A percentile compares a stretch with the other conserved stretches of the same genome.
These are phyloP conservation scores for Meandrusa payeni DNA, from an alignment of 2,888 invertebrate species.

Conservation along the genomic window DNA sequence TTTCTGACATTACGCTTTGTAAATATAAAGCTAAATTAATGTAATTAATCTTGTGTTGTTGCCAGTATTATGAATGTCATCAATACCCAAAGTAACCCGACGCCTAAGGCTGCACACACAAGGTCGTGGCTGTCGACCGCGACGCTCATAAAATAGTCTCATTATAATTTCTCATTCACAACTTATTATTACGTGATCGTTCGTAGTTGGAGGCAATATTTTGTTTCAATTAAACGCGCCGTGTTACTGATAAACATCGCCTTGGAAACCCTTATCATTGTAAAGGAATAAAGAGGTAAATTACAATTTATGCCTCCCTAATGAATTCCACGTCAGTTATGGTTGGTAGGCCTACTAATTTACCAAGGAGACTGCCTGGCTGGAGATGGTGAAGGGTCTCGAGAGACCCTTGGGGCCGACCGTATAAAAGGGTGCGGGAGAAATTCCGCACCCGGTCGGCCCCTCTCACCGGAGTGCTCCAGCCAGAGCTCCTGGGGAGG, in stretches of 20 bases:
- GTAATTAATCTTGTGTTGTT: slow-evolving; percentile 19
- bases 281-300: not conserved
- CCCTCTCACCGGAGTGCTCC: too few relatives aligned
- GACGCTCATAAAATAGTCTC: slow-evolving; percentile 32
- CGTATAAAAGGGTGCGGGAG: too few relatives aligned
- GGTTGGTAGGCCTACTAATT: too few relatives aligned
- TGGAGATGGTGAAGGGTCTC: too few relatives aligned
- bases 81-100: slow-evolving; percentile 19
- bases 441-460: too few relatives aligned
- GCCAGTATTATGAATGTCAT: slow-evolving; percentile 12
- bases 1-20: too few relatives aligned
- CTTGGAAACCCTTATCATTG: not conserved
- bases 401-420: too few relatives aligned
- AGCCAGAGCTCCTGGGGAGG: too few relatives aligned
- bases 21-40: too few relatives aligned
- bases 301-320: not conserved
- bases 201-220: not conserved
- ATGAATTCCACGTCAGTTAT: slow-evolving; percentile 4
- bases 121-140: slow-evolving; percentile 19
- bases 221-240: not conserved
- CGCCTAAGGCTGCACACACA: slow-evolving; percentile 22
- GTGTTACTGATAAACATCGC: not conserved
- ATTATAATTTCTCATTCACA: slow-evolving; percentile 55
- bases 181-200: slow-evolving; percentile 35
- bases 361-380: too few relatives aligned